These are phyloP conservation scores for Drosophila neonasuta DNA, from an alignment of 2,888 invertebrate genomes.

Conservation along the genomic window DNA sequence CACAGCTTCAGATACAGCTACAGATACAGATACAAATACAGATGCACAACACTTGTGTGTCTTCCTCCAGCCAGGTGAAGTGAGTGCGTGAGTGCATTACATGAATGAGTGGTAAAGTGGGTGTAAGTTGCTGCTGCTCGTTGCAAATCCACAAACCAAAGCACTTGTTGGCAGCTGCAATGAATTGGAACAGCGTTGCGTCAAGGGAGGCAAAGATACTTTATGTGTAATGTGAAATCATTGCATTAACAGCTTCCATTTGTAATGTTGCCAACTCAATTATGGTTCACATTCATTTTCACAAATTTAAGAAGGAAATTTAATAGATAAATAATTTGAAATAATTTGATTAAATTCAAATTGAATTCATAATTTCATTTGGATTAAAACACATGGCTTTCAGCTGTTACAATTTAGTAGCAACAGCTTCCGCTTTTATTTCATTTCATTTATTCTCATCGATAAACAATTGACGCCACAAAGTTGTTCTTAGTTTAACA, in stretches of 20 bases:
- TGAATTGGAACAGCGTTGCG: conserved; percentile 21
- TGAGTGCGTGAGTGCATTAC: conserved; percentile 14
- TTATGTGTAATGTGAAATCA: not conserved
- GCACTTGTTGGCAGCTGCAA: conserved; percentile 37
- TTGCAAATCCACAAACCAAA: conserved; percentile 10
- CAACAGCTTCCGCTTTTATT: not conserved
- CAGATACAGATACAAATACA: conserved; percentile 2
- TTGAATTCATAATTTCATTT: not conserved
- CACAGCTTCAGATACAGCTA: conserved; percentile 7
- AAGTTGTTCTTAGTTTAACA: no score
- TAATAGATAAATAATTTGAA: no score
- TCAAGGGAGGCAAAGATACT: not conserved
- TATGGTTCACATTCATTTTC: not conserved
- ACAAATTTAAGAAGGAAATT: no score
- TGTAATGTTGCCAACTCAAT: not conserved
- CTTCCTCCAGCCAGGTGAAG: conserved; percentile 27
- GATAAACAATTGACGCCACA: not conserved
- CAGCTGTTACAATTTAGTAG: not conserved
- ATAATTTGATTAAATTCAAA: not conserved
- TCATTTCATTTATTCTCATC: not conserved
- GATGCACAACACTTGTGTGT: conserved; percentile 54
- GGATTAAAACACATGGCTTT: not conserved
- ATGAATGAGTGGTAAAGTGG: not conserved
- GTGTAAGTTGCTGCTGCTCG: conserved; percentile 10
- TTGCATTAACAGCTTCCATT: not conserved